phyloP scores from a whole-genome alignment of 2,113 vertebrate genomes.

The Otocyon megalotis region DNA sequence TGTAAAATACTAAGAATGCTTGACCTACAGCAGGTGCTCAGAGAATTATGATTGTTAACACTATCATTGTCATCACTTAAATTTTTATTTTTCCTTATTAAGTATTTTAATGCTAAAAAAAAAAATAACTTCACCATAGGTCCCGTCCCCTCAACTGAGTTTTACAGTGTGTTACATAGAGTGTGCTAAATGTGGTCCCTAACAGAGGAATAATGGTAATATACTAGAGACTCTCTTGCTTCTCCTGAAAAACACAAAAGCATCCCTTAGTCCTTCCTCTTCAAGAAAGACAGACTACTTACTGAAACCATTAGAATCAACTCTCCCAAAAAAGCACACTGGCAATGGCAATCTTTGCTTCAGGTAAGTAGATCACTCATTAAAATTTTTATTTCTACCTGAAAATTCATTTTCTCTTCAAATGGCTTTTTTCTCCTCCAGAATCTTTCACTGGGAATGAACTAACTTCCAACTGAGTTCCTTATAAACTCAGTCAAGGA shows the following conservation, averaged over 20 bases:
- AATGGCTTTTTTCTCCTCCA: slow-evolving; percentile 17
- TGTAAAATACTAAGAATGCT: background rate
- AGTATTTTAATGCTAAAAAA: background rate
- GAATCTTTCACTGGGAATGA: slow-evolving; percentile 1
- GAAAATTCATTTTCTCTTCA: slow-evolving; percentile 38
- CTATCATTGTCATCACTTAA: background rate
- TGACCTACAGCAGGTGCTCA: background rate
- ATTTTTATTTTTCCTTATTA: slow-evolving; percentile 21
- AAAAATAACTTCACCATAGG: background rate
- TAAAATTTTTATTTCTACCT: slow-evolving; percentile 51
- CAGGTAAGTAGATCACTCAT: slow-evolving; percentile 28
- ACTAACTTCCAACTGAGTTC: background rate
- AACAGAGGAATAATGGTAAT: background rate
- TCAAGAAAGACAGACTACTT: background rate
- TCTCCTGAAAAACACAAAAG: background rate
- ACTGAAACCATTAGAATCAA: slow-evolving; percentile 18
- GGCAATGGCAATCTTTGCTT: slow-evolving; percentile 34
- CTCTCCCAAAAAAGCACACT: background rate
- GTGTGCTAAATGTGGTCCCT: background rate
- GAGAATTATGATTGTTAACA: background rate
- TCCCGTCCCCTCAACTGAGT: background rate
- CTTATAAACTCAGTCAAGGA: background rate
- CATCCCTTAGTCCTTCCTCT: background rate
- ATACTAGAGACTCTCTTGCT: background rate
- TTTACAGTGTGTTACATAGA: background rate